These are phyloP conservation scores for Chelonus insularis DNA, from an alignment of 1,140 invertebrate species.

Conservation along the genomic window DNA sequence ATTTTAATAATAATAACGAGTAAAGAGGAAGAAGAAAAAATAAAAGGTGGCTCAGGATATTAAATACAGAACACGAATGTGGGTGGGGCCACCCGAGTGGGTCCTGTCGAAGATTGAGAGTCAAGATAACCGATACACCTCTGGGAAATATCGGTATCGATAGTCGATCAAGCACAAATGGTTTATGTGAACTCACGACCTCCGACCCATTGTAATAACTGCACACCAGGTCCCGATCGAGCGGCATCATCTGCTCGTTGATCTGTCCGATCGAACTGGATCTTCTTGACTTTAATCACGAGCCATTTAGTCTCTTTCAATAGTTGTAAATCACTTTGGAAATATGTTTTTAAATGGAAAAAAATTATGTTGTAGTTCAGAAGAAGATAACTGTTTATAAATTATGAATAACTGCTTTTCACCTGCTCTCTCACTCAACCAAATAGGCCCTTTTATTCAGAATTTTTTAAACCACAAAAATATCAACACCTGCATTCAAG, in stretches of 20 bases:
- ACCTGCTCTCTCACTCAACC: too few relatives aligned
- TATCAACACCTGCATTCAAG: too few relatives aligned
- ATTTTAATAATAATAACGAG: too few relatives aligned
- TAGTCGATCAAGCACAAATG: slow-evolving; percentile 26
- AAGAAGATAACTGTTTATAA: too few relatives aligned
- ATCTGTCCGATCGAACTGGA: slow-evolving; percentile 30
- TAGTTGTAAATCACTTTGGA: slow-evolving; percentile 4
- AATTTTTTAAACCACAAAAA: too few relatives aligned
- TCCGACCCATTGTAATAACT: slow-evolving; percentile 28
- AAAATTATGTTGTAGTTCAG: too few relatives aligned
- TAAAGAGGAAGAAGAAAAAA: too few relatives aligned
- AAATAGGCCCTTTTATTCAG: too few relatives aligned
- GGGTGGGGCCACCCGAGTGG: slow-evolving; percentile 24
- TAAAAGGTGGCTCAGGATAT: slow-evolving; percentile 2
- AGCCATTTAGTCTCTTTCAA: not conserved
- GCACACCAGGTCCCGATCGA: not conserved
- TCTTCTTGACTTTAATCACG: slow-evolving; percentile 14
- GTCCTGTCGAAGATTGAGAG: slow-evolving; percentile 7
- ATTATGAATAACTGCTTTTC: too few relatives aligned
- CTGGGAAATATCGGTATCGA: slow-evolving; percentile 31
- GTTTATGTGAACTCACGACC: slow-evolving; percentile 29
- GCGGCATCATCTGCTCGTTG: slow-evolving; percentile 19
- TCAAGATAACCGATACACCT: slow-evolving; percentile 17
- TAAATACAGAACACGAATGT: slow-evolving; percentile 21
- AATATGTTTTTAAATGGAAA: too few relatives aligned